Percentiles rank a stretch among this genome's conserved stretches.
These are phyloP conservation scores for Rhineura floridana DNA, from an alignment of 2,113 vertebrate species.

Conservation along the genomic window DNA sequence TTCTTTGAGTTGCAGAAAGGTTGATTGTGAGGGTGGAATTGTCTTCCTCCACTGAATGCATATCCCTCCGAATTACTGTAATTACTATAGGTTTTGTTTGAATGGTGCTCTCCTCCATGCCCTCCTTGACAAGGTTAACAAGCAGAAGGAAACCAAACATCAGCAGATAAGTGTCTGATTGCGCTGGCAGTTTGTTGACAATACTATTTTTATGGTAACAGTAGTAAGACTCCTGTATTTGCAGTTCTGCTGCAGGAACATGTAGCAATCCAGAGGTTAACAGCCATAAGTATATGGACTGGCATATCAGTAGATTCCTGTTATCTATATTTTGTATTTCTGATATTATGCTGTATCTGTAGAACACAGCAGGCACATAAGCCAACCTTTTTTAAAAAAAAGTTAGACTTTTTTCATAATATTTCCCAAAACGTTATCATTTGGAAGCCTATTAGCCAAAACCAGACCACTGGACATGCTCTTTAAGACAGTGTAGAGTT, in stretches of 20 bases:
- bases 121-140: constrained; percentile 70
- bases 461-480: background rate
- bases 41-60: constrained; percentile 58
- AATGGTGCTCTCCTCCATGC: constrained; percentile 40
- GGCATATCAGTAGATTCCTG: constrained; percentile 11
- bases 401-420: background rate
- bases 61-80: constrained; percentile 68
- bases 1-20: constrained; percentile 69
- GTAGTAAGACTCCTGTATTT: constrained; percentile 2
- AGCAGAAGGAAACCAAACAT: constrained; percentile 65
- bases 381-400: background rate
- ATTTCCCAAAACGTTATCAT: background rate
- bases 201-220: constrained; percentile 43
- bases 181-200: constrained; percentile 42
- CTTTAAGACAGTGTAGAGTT: no score
- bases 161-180: constrained; percentile 57
- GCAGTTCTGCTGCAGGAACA: constrained; percentile 22
- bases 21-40: constrained; percentile 70
- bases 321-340: background rate
- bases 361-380: constrained; percentile 16
- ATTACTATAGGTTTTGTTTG: constrained; percentile 60
- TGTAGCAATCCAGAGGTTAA: constrained; percentile 5
- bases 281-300: constrained; percentile 1
- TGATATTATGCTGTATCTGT: background rate
- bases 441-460: background rate